Conservation (phyloP, 2,888 invertebrate species). For the Chaetoderma sp. region DNA sequence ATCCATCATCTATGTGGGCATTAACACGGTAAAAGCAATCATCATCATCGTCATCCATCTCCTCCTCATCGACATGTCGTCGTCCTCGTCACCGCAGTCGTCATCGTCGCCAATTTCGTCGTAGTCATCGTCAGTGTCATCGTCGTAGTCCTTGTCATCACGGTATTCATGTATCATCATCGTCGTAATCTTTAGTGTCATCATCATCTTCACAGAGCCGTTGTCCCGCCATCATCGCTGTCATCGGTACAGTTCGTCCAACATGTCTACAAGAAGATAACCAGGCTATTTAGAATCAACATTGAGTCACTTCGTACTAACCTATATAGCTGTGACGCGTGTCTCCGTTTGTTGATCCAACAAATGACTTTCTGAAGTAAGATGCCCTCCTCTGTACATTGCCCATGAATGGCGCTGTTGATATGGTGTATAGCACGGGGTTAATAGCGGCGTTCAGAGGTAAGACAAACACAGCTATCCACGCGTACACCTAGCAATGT, state of each 20-base stretch:
- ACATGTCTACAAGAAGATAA: background rate
- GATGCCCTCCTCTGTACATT: slow-evolving; percentile 54
- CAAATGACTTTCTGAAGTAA: slow-evolving; percentile 62
- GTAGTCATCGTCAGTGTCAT: no score
- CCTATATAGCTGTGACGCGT: slow-evolving; percentile 59
- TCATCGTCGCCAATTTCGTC: no score
- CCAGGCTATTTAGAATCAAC: no score
- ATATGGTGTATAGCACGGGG: slow-evolving; percentile 72
- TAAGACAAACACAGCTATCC: slow-evolving; percentile 73
- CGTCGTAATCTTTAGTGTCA: background rate
- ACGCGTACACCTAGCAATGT: slow-evolving; percentile 70
- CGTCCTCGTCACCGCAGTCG: no score
- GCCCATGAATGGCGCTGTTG: slow-evolving; percentile 61
- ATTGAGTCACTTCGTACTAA: no score
- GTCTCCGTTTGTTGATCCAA: slow-evolving; percentile 52
- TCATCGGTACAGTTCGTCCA: background rate
- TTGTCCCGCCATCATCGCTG: background rate
- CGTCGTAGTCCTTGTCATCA: no score
- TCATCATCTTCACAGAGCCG: no score
- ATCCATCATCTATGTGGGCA: no score
- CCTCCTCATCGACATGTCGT: no score
- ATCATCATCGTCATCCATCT: no score
- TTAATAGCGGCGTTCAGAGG: slow-evolving; percentile 73
- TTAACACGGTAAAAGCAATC: no score
- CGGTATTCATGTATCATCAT: no score